These are phyloP conservation scores for Nomia melanderi DNA, from an alignment of 1,140 invertebrate genomes.

Conservation along the genomic window DNA sequence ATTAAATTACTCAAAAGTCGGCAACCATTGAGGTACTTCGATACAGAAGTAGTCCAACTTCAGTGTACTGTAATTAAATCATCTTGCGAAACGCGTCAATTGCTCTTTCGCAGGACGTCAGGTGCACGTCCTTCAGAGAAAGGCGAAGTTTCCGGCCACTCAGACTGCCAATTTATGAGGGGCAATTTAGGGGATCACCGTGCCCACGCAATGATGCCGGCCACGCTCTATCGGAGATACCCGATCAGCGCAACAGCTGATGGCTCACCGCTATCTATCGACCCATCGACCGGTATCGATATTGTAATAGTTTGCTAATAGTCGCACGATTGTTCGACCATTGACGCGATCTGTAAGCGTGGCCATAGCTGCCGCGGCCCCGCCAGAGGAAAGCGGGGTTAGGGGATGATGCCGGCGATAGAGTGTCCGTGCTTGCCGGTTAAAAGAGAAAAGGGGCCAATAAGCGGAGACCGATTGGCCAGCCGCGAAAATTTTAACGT, in stretches of 20 bases:
- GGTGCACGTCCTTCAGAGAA: conserved; percentile 12
- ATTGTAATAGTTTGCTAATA: conserved; percentile 75
- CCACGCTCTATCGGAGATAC: conserved; percentile 61
- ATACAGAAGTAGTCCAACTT: not conserved
- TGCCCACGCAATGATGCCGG: conserved; percentile 41
- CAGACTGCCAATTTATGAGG: conserved; percentile 52
- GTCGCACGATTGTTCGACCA: conserved; percentile 69
- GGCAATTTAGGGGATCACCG: conserved; percentile 61
- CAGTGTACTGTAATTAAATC: not conserved
- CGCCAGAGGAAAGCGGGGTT: conserved; percentile 10
- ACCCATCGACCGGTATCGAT: conserved; percentile 66
- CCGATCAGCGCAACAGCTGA: conserved; percentile 73
- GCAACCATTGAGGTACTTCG: too few species aligned
- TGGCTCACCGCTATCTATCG: conserved; percentile 66
- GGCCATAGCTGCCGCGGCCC: conserved; percentile 10
- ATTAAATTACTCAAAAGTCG: not conserved
- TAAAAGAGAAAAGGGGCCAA: conserved; percentile 26
- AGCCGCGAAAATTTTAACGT: conserved; percentile 61
- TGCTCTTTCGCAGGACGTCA: not conserved
- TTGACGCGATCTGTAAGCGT: conserved; percentile 57
- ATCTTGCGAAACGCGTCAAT: not conserved
- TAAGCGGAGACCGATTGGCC: conserved; percentile 44
- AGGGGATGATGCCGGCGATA: conserved; percentile 15
- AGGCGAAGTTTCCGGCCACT: conserved; percentile 15
- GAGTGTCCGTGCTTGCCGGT: not conserved